Evolutionary conservation across 2,797 vertebrate species (phyloP).

Genomic region (Thunnus albacares): DNA sequence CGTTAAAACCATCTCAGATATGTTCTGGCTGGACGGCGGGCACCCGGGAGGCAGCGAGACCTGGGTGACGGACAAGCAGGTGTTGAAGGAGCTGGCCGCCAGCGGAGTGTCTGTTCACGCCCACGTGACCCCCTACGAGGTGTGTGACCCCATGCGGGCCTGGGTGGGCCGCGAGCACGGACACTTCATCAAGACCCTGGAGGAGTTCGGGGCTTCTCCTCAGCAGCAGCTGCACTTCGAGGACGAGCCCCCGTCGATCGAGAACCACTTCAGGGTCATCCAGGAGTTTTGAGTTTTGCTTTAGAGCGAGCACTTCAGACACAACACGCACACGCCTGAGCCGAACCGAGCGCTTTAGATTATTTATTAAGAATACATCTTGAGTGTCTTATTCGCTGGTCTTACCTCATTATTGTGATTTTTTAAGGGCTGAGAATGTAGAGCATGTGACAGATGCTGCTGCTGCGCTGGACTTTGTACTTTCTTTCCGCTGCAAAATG

Average conservation of each 20-base stretch:
- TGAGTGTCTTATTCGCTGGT: constrained; percentile 30
- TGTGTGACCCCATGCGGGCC: constrained; percentile 93
- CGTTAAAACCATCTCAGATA: constrained; percentile 87
- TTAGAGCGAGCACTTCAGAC: not conserved
- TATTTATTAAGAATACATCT: constrained; percentile 5
- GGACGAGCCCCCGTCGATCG: constrained; percentile 91
- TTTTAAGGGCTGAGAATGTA: constrained; percentile 42
- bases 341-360: constrained; percentile 8
- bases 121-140: constrained; percentile 97
- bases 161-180: constrained; percentile 97
- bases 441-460: not conserved
- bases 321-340: not conserved
- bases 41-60: constrained; percentile 96
- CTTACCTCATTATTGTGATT: constrained; percentile 38
- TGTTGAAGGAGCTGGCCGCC: constrained; percentile 89
- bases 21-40: constrained; percentile 98
- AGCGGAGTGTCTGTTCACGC: constrained; percentile 90
- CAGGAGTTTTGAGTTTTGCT: constrained; percentile 84
- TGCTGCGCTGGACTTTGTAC: not conserved
- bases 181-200: constrained; percentile 91
- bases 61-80: constrained; percentile 93
- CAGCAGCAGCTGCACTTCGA: constrained; percentile 92
- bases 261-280: constrained; percentile 97
- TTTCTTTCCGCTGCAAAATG: constrained; percentile 13
- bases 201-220: constrained; percentile 89